A percentile compares a stretch with the other conserved stretches of the same genome.
These are phyloP conservation scores for Sciurus carolinensis DNA, from an alignment of 2,797 vertebrate species.

Conservation along the genomic window DNA sequence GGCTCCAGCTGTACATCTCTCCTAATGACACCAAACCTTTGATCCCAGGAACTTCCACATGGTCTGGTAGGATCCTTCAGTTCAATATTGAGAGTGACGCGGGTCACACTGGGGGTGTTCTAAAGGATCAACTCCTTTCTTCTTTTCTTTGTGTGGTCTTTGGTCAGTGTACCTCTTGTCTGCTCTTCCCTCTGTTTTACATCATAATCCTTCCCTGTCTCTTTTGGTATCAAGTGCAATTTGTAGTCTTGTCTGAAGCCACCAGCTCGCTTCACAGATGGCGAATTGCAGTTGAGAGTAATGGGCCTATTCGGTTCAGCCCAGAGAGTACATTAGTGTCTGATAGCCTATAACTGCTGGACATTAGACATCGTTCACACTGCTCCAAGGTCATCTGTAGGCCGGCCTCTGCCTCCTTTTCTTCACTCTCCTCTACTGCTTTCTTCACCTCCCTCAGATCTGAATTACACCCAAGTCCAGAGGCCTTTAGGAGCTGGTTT, in stretches of 20 bases:
- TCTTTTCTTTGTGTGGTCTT: neutral
- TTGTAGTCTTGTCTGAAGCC: conserved; percentile 82
- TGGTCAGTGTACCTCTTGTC: conserved; percentile 7
- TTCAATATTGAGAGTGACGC: conserved; percentile 9
- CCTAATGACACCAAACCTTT: conserved; percentile 60
- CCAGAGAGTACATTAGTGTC: conserved; percentile 85
- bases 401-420: conserved; percentile 43
- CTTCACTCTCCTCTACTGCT: conserved; percentile 3
- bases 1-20: conserved; percentile 61
- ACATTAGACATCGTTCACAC: conserved; percentile 78
- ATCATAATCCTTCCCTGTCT: conserved; percentile 53
- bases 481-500: conserved; percentile 44
- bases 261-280: conserved; percentile 85
- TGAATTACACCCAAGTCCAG: conserved; percentile 67
- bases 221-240: conserved; percentile 75
- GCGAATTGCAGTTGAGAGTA: conserved; percentile 84
- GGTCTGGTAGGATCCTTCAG: conserved; percentile 45
- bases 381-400: conserved; percentile 81
- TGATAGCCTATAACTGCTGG: conserved; percentile 83
- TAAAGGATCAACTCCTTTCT: conserved; percentile 33
- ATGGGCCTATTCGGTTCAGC: conserved; percentile 82
- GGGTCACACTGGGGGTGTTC: neutral
- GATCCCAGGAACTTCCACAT: neutral
- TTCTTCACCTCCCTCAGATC: conserved; percentile 38
- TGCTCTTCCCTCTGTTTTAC: conserved; percentile 66